phyloP scores from a whole-genome alignment of 2,888 invertebrate genomes.

The Masnerella sp. region DNA sequence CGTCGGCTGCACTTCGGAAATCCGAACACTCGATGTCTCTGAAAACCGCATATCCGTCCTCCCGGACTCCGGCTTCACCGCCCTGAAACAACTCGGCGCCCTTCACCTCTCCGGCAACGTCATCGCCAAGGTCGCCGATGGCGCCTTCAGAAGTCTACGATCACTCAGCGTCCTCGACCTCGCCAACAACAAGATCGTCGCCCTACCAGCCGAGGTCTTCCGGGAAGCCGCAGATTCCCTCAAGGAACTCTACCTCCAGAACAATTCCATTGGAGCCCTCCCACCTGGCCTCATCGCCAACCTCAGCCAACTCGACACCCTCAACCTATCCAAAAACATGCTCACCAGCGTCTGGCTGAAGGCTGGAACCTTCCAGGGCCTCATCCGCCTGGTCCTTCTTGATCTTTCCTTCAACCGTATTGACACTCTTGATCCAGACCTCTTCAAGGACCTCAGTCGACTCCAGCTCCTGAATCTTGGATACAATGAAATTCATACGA shows the following conservation, averaged over 20 bases:
- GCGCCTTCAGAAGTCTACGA: conserved; percentile 88
- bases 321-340: conserved; percentile 91
- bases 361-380: conserved; percentile 89
- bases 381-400: conserved; percentile 91
- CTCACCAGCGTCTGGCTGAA: conserved; percentile 93
- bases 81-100: conserved; percentile 86
- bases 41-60: conserved; percentile 90
- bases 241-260: conserved; percentile 93
- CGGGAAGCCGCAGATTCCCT: conserved; percentile 86
- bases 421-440: conserved; percentile 87
- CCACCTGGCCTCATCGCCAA: conserved; percentile 91
- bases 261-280: conserved; percentile 92
- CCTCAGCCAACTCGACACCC: conserved; percentile 89
- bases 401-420: conserved; percentile 92
- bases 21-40: conserved; percentile 90
- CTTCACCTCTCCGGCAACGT: conserved; percentile 93
- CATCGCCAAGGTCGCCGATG: conserved; percentile 91
- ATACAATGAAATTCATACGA: conserved; percentile 89
- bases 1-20: conserved; percentile 89
- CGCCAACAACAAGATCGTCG: conserved; percentile 93
- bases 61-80: conserved; percentile 90
- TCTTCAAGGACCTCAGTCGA: conserved; percentile 92
- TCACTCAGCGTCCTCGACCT: conserved; percentile 91
- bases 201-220: conserved; percentile 87
- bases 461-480: conserved; percentile 93